A percentile compares a stretch with the other conserved stretches of the same genome.
These are phyloP conservation scores for Dromaius novaehollandiae DNA, from an alignment of 2,113 vertebrate species.

Conservation along the genomic window DNA sequence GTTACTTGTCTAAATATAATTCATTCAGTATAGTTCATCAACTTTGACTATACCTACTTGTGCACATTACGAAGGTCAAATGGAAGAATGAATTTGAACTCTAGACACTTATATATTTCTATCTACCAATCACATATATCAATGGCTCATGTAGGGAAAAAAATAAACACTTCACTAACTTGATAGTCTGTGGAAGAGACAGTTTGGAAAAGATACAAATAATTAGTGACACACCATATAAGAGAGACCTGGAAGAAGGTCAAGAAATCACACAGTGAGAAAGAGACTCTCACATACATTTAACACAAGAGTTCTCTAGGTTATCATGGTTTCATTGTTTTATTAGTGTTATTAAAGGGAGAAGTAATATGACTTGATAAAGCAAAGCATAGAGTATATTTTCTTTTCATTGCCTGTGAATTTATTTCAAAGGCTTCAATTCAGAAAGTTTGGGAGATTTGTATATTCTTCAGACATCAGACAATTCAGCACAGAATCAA, in stretches of 20 bases:
- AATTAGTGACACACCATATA: constrained; percentile 6
- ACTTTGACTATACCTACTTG: constrained; percentile 28
- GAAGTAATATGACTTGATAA: constrained; percentile 6
- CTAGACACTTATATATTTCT: not conserved
- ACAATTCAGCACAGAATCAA: not conserved
- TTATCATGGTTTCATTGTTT: constrained; percentile 30
- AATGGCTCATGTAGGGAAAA: not conserved
- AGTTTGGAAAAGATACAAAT: constrained; percentile 24
- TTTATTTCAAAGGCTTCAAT: not conserved
- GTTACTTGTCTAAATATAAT: constrained; percentile 38
- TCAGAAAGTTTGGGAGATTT: not conserved
- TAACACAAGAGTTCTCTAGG: not conserved
- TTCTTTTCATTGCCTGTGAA: not conserved
- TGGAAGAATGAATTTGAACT: constrained; percentile 5
- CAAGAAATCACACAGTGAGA: constrained; percentile 1
- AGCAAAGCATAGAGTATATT: not conserved
- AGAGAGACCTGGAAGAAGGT: constrained; percentile 4
- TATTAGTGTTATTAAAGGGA: constrained; percentile 2
- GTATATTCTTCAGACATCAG: not conserved
- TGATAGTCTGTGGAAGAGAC: constrained; percentile 14
- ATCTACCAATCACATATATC: not conserved
- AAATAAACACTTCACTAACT: constrained; percentile 50
- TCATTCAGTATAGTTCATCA: constrained; percentile 35
- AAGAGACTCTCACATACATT: not conserved
- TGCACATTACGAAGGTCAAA: constrained; percentile 44